Percentiles rank a stretch among this genome's conserved stretches.
Evolutionary conservation across 2,113 vertebrate genomes (phyloP).

Genomic region (Cebidichthys violaceus): DNA sequence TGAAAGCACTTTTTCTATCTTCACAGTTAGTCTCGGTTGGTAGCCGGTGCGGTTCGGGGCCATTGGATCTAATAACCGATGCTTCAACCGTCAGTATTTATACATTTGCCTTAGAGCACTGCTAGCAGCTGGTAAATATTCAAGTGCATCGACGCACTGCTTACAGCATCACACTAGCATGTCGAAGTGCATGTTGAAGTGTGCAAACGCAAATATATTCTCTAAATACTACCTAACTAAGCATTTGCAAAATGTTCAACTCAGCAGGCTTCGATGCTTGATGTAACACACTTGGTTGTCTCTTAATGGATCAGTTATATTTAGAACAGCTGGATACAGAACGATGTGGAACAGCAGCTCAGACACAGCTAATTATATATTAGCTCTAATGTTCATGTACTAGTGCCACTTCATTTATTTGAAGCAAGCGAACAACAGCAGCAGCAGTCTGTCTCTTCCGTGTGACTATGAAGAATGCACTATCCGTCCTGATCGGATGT

Average conservation of each 20-base stretch:
- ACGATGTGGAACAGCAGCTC: neutral
- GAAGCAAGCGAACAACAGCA: constrained; percentile 35
- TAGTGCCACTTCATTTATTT: constrained; percentile 70
- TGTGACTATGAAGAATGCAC: constrained; percentile 62
- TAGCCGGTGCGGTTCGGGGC: constrained; percentile 25
- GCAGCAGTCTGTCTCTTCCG: constrained; percentile 41
- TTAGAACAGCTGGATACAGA: constrained; percentile 14
- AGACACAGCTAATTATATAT: constrained; percentile 37
- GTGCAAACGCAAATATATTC: constrained; percentile 28
- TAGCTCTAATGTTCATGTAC: constrained; percentile 53
- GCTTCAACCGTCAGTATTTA: constrained; percentile 23
- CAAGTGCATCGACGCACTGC: constrained; percentile 18
- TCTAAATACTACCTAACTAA: constrained; percentile 37
- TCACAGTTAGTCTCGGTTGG: constrained; percentile 34
- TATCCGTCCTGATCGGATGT: constrained; percentile 48
- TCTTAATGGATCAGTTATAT: neutral
- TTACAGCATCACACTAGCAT: constrained; percentile 54
- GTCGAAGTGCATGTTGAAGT: constrained; percentile 58
- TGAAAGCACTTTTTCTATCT: constrained; percentile 75
- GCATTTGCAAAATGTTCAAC: constrained; percentile 29
- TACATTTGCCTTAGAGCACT: constrained; percentile 62
- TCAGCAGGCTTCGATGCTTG: constrained; percentile 30
- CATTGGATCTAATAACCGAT: constrained; percentile 40
- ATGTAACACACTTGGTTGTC: neutral
- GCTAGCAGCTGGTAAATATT: constrained; percentile 38